Percentiles rank a stretch among this genome's conserved stretches.
phyloP scores from a whole-genome alignment of 1,140 invertebrate genomes.

The Ephestia elutella region DNA sequence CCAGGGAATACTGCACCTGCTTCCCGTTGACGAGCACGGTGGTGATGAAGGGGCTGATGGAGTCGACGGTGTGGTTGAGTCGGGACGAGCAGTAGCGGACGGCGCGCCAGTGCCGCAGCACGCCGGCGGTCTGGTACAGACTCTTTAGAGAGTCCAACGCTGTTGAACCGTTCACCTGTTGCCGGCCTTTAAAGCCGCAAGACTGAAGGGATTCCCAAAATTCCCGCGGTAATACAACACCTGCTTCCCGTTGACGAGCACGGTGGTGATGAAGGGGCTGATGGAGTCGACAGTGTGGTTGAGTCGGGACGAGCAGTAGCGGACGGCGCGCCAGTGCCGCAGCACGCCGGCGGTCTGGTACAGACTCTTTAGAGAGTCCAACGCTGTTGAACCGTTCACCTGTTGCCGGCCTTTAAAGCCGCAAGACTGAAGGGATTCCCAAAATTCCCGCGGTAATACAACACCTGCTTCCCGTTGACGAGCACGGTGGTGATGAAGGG shows the following conservation, averaged over 20 bases:
- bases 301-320: slow-evolving; percentile 94
- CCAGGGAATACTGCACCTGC: too few species aligned
- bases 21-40: slow-evolving; percentile 97
- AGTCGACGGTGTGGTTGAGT: slow-evolving; percentile 95
- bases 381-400: slow-evolving; percentile 77
- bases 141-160: slow-evolving; percentile 84
- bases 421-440: too few species aligned
- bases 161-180: too few species aligned
- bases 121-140: slow-evolving; percentile 91
- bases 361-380: slow-evolving; percentile 84
- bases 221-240: too few species aligned
- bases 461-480: slow-evolving; percentile 98
- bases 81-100: slow-evolving; percentile 96
- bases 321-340: slow-evolving; percentile 94
- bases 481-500: slow-evolving; percentile 98
- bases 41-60: slow-evolving; percentile 98
- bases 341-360: slow-evolving; percentile 91
- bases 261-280: slow-evolving; percentile 97
- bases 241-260: slow-evolving; percentile 97
- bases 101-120: slow-evolving; percentile 92
- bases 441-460: too few species aligned
- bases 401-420: too few species aligned
- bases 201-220: too few species aligned
- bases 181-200: too few species aligned
- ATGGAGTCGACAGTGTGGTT: slow-evolving; percentile 97